A percentile compares a stretch with the other conserved stretches of the same genome.
Conservation (phyloP, 2,113 vertebrate genomes). For the Emberiza fucata region DNA sequence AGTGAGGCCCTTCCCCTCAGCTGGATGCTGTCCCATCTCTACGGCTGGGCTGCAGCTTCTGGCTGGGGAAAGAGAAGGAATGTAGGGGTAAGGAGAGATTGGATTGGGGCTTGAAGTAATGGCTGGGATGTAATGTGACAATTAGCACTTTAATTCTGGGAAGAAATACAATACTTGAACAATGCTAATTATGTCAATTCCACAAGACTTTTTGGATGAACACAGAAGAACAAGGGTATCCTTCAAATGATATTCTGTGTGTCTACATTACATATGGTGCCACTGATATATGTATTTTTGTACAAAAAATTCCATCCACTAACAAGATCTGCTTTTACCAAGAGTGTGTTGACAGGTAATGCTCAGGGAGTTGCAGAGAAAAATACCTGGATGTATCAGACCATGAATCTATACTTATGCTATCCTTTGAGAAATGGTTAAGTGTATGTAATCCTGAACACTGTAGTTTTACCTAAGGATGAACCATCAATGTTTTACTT, state of each 20-base stretch:
- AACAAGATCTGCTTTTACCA: neutral
- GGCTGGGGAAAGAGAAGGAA: neutral
- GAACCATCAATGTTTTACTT: neutral
- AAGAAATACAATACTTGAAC: neutral
- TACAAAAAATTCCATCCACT: neutral
- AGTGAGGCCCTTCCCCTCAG: neutral
- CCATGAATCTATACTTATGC: neutral
- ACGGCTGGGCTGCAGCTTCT: accelerated
- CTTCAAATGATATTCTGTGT: neutral
- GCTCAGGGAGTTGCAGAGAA: neutral
- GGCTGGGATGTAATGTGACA: neutral
- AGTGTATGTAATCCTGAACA: neutral
- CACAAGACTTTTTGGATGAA: neutral
- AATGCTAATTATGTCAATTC: neutral
- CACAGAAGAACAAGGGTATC: neutral
- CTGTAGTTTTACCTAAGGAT: neutral
- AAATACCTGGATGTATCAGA: neutral
- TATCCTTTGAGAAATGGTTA: neutral
- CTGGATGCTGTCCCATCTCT: accelerated
- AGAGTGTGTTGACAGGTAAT: neutral
- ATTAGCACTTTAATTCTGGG: neutral
- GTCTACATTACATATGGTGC: neutral
- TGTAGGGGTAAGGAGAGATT: neutral
- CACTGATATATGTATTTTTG: neutral
- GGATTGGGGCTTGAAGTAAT: neutral